A percentile compares a stretch with the other conserved stretches of the same genome.
phyloP scores from a whole-genome alignment of 2,888 invertebrate genomes.

The Anarsia innoxiella region DNA sequence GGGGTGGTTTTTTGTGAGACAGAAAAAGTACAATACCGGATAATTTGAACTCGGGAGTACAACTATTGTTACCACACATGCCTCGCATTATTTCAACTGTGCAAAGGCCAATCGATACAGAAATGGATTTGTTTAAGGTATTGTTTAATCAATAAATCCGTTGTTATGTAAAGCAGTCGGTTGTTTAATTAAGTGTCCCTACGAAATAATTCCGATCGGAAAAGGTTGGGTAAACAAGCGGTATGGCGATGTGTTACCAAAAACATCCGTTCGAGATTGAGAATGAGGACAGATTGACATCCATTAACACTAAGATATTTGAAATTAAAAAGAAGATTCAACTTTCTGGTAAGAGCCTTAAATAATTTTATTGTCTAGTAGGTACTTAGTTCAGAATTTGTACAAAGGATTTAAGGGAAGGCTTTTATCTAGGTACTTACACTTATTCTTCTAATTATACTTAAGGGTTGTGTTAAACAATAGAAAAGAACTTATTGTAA shows the following conservation, averaged over 20 bases:
- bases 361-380: too few relatives aligned
- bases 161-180: constrained; percentile 11
- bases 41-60: constrained; percentile 7
- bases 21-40: constrained; percentile 7
- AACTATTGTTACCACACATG: constrained; percentile 8
- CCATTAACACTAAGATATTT: constrained; percentile 84
- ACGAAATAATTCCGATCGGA: too few relatives aligned
- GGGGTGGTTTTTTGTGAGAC: constrained; percentile 11
- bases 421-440: too few relatives aligned
- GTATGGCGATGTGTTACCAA: constrained; percentile 59
- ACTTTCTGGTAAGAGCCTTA: constrained; percentile 85
- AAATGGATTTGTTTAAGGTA: not conserved
- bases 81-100: constrained; percentile 5
- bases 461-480: too few relatives aligned
- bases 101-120: constrained; percentile 2
- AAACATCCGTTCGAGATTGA: constrained; percentile 70
- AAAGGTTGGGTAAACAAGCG: too few relatives aligned
- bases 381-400: too few relatives aligned
- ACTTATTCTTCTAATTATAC: too few relatives aligned
- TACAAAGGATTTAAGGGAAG: too few relatives aligned
- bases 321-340: constrained; percentile 92
- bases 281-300: constrained; percentile 71
- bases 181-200: too few relatives aligned
- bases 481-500: too few relatives aligned
- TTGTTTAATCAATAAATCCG: constrained; percentile 20